These are phyloP conservation scores for Symphodus melops DNA, from an alignment of 2,113 vertebrate genomes.

Conservation along the genomic window DNA sequence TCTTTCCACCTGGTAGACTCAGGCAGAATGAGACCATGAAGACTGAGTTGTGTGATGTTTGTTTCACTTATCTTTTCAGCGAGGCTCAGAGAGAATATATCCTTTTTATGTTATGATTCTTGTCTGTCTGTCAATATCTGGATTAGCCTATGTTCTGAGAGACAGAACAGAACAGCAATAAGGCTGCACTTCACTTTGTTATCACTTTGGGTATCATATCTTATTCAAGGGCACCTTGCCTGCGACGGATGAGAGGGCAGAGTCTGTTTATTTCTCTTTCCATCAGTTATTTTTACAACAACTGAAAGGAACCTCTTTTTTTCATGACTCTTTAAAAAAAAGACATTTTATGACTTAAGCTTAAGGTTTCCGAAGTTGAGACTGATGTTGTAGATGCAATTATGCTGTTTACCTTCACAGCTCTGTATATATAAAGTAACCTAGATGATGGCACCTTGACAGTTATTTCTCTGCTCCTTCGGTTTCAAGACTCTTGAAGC, in stretches of 20 bases:
- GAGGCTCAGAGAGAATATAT: not conserved
- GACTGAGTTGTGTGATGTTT: conserved; percentile 11
- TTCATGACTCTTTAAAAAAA: not conserved
- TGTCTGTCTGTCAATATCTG: conserved; percentile 26
- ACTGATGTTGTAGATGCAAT: too few relatives aligned
- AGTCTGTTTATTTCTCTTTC: conserved; percentile 19
- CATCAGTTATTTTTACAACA: not conserved
- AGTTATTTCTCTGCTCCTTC: not conserved
- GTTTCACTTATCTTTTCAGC: conserved; percentile 8
- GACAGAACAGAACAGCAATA: conserved; percentile 8
- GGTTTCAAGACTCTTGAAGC: too few relatives aligned
- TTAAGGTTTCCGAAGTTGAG: not conserved
- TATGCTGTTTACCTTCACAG: not conserved
- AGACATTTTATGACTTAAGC: not conserved
- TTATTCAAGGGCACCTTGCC: conserved; percentile 48
- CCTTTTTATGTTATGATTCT: conserved; percentile 1
- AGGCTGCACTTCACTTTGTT: conserved; percentile 1
- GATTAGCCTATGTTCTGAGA: not conserved
- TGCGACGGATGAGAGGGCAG: conserved; percentile 31
- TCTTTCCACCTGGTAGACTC: not conserved
- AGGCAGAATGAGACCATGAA: conserved; percentile 6
- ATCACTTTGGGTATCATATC: conserved; percentile 14
- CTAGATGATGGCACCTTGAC: not conserved
- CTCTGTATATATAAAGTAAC: not conserved
- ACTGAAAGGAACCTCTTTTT: too few relatives aligned